Evolutionary conservation across 2,888 invertebrate genomes (phyloP).

Genomic region (Trachelus iudaicus): DNA sequence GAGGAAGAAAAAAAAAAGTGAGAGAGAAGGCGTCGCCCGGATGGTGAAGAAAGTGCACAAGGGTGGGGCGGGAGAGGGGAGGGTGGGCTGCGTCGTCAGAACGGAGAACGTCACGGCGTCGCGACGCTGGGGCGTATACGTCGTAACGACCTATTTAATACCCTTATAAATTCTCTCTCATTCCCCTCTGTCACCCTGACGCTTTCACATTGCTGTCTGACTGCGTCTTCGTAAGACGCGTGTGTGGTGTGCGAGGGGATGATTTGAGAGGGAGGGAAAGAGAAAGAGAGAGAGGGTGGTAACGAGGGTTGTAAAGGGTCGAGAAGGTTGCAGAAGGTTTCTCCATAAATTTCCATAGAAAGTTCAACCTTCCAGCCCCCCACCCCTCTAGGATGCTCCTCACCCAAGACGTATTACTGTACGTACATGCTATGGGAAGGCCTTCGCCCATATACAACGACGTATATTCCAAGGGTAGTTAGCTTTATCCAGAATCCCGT

Average conservation of each 20-base stretch:
- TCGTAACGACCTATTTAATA: neutral
- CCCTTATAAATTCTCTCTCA: neutral
- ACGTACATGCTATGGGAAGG: neutral
- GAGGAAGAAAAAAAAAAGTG: neutral
- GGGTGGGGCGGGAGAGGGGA: constrained; percentile 1
- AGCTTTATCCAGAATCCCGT: neutral
- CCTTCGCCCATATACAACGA: neutral
- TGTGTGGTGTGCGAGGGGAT: neutral
- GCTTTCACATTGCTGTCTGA: neutral
- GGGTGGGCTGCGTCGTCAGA: neutral
- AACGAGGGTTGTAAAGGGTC: neutral
- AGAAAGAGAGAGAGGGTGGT: neutral
- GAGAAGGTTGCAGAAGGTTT: neutral
- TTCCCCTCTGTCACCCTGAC: no score
- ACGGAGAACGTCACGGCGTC: neutral
- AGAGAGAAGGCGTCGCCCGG: constrained; percentile 18
- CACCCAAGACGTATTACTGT: neutral
- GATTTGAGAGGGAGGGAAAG: neutral
- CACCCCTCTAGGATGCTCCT: no score
- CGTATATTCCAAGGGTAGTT: neutral
- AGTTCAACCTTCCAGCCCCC: neutral
- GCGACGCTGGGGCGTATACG: neutral
- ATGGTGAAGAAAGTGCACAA: constrained; percentile 14
- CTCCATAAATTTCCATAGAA: neutral
- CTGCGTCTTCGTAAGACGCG: neutral